Conservation (phyloP, 2,888 invertebrate species). For the Dioctria linearis region DNA sequence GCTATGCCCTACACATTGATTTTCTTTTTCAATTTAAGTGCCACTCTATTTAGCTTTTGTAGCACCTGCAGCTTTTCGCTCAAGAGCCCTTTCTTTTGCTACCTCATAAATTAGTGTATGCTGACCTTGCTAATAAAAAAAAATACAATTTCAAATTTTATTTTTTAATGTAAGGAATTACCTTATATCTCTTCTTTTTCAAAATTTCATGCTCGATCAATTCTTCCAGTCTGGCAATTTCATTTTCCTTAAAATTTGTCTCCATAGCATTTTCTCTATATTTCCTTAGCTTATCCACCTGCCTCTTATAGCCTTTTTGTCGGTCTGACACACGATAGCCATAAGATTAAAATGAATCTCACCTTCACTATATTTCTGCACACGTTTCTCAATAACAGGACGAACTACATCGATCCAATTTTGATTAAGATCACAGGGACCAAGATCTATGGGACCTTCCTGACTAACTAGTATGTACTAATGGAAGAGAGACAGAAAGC, state of each 20-base stretch:
- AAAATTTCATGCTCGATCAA: slow-evolving; percentile 89
- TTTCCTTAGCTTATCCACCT: slow-evolving; percentile 78
- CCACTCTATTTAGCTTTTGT: slow-evolving; percentile 69
- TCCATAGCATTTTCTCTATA: slow-evolving; percentile 81
- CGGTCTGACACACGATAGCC: slow-evolving; percentile 96
- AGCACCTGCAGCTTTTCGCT: slow-evolving; percentile 74
- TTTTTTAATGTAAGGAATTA: slow-evolving; percentile 52
- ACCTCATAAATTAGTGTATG: slow-evolving; percentile 90
- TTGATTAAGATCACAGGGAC: slow-evolving; percentile 81
- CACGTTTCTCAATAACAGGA: slow-evolving; percentile 93
- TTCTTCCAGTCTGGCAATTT: slow-evolving; percentile 82
- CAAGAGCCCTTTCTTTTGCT: slow-evolving; percentile 84
- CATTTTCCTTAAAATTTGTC: slow-evolving; percentile 81
- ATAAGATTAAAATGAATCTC: slow-evolving; percentile 99
- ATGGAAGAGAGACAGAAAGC: too few relatives aligned
- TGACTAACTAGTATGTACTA: too few relatives aligned
- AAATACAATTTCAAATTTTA: slow-evolving; percentile 32
- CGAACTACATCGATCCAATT: slow-evolving; percentile 94
- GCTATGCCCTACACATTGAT: not conserved
- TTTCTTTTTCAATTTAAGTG: too few relatives aligned
- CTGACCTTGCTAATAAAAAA: slow-evolving; percentile 79
- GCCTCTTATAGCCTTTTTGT: slow-evolving; percentile 86
- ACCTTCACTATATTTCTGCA: slow-evolving; percentile 94
- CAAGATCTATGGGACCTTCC: slow-evolving; percentile 95
- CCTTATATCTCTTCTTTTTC: slow-evolving; percentile 83